These are phyloP conservation scores for Gorilla gorilla DNA, from an alignment of 2,113 vertebrate species.

Conservation along the genomic window DNA sequence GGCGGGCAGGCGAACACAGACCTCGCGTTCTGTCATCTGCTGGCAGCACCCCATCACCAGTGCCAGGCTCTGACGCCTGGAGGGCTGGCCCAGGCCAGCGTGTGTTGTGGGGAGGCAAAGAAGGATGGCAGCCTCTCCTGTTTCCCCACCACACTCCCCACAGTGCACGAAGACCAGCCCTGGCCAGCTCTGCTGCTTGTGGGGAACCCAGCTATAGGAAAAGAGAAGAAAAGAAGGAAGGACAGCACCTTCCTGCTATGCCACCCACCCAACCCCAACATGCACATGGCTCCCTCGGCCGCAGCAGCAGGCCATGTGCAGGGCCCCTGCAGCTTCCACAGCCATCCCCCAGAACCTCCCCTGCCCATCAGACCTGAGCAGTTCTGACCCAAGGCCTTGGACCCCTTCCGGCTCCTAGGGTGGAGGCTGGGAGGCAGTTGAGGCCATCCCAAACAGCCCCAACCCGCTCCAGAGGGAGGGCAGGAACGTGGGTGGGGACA, in stretches of 20 bases:
- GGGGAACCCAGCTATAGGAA: background rate
- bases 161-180: background rate
- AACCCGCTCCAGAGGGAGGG: conserved; percentile 62
- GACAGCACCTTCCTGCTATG: background rate
- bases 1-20: background rate
- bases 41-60: conserved; percentile 38
- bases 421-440: background rate
- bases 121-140: background rate
- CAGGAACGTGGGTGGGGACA: conserved; percentile 56
- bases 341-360: background rate
- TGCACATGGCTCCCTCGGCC: background rate
- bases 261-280: background rate
- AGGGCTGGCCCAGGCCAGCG: background rate
- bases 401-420: background rate
- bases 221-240: background rate
- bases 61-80: conserved; percentile 56
- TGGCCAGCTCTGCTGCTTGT: background rate
- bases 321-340: background rate
- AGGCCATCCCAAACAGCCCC: conserved; percentile 64
- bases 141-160: background rate
- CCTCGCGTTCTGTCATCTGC: background rate
- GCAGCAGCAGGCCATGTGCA: fast-evolving
- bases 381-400: background rate
- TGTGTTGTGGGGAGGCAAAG: background rate
- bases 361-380: background rate